Evolutionary conservation across 2,797 vertebrate species (phyloP), one percentile per base, ranked within the genome.

Genomic region (Threskiornis aethiopicus): DNA sequence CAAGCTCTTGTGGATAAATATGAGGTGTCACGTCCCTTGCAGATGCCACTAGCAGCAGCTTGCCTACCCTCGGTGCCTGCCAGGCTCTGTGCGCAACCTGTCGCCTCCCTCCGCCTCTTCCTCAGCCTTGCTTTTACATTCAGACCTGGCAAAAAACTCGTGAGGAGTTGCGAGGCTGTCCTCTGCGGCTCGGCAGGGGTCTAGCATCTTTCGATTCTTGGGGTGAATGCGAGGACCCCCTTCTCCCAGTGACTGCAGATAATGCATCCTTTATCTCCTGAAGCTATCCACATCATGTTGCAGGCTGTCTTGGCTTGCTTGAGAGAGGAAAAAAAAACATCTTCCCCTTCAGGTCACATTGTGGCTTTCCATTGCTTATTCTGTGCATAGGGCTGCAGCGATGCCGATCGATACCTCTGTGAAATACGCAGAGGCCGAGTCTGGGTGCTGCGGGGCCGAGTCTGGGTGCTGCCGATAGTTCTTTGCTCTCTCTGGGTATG

Each of bases 371-470:
- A 22, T 75, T 3, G 0, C 42, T 47, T 71, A 33, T 33, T 58
- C 31, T 72, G 16, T 62, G 35, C 11, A 1, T 17, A 47, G 22
- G 21, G 26, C 41, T 64, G 5, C 67, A 35, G 61, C 7, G 14
- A 25, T 65, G 58, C 17, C 1, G 1, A 13, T 49, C 4, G 2
- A 33, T 78, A 49, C 13, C 12, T 54, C 47, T 0, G 0, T 47
- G 83, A 47, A 47, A 35, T 52, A 31, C 0, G 0, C 11, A 25
- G 21, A 35, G 28, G 0, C 11, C 22, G 21, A 35, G 28, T 28
- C 0, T 37, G 28, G 29, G 26, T 29, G 37, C 57, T 76, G 39
- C 2, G 1, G 51, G 65, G 26, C 22, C 0, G 0, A 54, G 66
- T 21, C 18, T 58, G 66, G 19, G 22, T 54, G 51, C 65, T 81